Conservation (phyloP, 2,113 vertebrate species). For the Hemiprocne comata region DNA sequence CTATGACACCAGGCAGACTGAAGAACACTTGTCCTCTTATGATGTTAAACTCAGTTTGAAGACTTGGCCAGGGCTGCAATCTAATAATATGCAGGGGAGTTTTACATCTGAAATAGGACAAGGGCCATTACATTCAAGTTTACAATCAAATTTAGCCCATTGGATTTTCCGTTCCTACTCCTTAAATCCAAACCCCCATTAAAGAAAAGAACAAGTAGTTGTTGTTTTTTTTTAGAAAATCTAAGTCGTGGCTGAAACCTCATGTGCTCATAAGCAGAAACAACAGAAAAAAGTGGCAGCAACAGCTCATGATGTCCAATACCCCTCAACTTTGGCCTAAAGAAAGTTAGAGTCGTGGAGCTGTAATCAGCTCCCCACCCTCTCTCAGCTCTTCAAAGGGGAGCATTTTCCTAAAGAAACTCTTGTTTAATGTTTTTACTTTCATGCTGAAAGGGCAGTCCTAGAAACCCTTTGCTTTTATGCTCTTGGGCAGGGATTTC, state of each 20-base stretch:
- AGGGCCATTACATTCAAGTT: background rate
- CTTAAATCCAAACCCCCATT: background rate
- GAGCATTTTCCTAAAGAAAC: background rate
- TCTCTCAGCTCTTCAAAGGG: background rate
- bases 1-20: background rate
- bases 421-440: background rate
- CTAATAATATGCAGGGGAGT: background rate
- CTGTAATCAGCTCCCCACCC: background rate
- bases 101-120: background rate
- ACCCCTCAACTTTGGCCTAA: background rate
- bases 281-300: background rate
- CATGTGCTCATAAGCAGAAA: background rate
- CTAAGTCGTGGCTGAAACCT: background rate
- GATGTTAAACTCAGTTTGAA: background rate
- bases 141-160: background rate
- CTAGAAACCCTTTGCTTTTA: background rate
- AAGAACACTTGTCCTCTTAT: accelerated
- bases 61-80: background rate
- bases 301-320: background rate
- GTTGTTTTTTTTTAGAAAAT: background rate
- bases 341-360: background rate
- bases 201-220: background rate
- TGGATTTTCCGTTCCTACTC: background rate
- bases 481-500: background rate
- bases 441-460: background rate